These are phyloP conservation scores for Perca schrenkii DNA, from an alignment of 2,113 vertebrate genomes.

Conservation along the genomic window DNA sequence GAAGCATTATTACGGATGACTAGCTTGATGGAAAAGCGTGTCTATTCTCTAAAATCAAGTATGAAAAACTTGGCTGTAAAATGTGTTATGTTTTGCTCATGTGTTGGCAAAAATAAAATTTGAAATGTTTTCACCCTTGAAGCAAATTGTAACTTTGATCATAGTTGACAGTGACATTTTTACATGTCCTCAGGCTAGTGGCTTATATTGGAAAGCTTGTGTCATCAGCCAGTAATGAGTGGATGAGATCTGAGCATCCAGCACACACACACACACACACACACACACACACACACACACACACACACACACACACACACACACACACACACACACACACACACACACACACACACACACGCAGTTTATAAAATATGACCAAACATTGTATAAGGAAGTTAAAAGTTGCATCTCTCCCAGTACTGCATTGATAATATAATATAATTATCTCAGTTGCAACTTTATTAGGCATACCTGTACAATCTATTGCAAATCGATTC, in stretches of 20 bases:
- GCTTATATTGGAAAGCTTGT: constrained; percentile 5
- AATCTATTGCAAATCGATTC: not conserved
- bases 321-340: too few relatives aligned
- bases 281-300: too few relatives aligned
- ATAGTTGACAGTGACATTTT: constrained; percentile 7
- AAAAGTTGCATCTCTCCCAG: not conserved
- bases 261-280: too few relatives aligned
- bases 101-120: not conserved
- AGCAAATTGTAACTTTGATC: constrained; percentile 7
- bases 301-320: too few relatives aligned
- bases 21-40: constrained; percentile 33
- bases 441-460: not conserved
- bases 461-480: not conserved
- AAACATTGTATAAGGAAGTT: not conserved
- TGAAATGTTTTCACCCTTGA: constrained; percentile 21
- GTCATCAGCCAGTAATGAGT: constrained; percentile 10
- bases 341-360: too few relatives aligned
- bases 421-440: not conserved
- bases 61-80: constrained; percentile 12
- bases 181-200: constrained; percentile 20
- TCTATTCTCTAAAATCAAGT: constrained; percentile 12
- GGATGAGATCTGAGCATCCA: constrained; percentile 3
- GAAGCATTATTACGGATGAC: constrained; percentile 14
- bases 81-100: not conserved
- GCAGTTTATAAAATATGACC: too few relatives aligned